Evolutionary conservation across 2,113 vertebrate species (phyloP), one percentile per base, ranked within the genome.

Genomic region (Heteronetta atricapilla): DNA sequence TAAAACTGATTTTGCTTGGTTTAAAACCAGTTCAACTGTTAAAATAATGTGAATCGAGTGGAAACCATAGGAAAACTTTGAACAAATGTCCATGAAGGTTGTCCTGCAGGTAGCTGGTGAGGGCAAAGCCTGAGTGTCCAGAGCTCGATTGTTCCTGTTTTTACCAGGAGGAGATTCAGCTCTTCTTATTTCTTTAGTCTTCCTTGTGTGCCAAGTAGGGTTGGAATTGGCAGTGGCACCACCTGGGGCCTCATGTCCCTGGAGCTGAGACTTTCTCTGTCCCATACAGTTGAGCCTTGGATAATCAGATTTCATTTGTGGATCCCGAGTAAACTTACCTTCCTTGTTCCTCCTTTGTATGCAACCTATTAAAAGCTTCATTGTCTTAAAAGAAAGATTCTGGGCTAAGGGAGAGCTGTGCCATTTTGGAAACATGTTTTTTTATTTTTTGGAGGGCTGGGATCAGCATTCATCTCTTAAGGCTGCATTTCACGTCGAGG

Each of bases 361-460:
- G 36, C 66, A 86, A 58, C 82, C 29, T 68, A 3, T 29, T 53
- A 62, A 90, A 94, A 93, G 22, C 34, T 88, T 83, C 66, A 70
- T 79, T 91, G 70, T 87, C 76, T 88, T 62, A 42, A 58, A 85
- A 77, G 76, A 88, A 95, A 70, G 55, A 55, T 86, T 89, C 79
- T 36, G 68, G 42, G 64, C 73, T 92, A 23, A 93, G 60, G 17
- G 72, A 88, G 16, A 93, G 52, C 82, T 70, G 36, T 58, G 68
- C 56, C 67, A 12, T 91, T 93, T 86, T 96, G 69, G 76, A 90
- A 93, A 83, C 56, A 53, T 94, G 64, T 78, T 92, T 92, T 36
- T 72, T 89, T 15, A 40, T 76, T 92, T 87, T 66, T 59, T 74
- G 64, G n/a, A n/a, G 40, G 77, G 46, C 76, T 92, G 72, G 81